Evolutionary conservation across 2,888 invertebrate genomes (phyloP), one percentile per base, ranked within the genome.

Genomic region (Clistopyga incitator): DNA sequence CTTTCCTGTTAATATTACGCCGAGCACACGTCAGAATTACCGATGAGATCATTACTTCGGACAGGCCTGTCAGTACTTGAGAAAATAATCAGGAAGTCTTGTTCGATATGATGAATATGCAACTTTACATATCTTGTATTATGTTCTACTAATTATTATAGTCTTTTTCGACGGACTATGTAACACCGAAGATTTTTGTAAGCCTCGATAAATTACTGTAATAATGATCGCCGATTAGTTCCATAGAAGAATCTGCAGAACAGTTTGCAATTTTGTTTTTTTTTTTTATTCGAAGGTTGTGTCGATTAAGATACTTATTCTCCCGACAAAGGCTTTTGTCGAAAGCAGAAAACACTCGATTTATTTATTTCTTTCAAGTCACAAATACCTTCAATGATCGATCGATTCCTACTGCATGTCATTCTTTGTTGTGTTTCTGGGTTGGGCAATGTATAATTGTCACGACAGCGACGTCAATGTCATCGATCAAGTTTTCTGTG

Each of bases 1-100:
- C 50, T 78, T 38, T 64, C 54, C 52, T 23, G 23, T 76, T 82
- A 67, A 71, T 47, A 76, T 77, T 77, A 76, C 54, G 18, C 42
- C 52, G 38, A 59, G 29, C 68, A 50, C 56, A 56, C 64, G 72
- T 64, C 64, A 38, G 64, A 4, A 64, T 56, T 13, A 42, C 13
- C 64, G 64, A 20, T 64, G 64, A 38, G 64, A 64, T 64, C 64
- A 64, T 64, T 38, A 38, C 8, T 18, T 38, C 42, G 20, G 20
- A 64, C 64, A 20, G 38, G 4, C 42, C 18, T 20, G 20, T 42
- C 38, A 4, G 64, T 64, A 38, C 38, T 64, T 42, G 20, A 64
- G 64, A 42, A 64, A 38, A 42, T 38, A 18, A 64, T 64, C 64
- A 64, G 64, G 64, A 64, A 64, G 64, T 64, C 64, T 18, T 18